Percentiles rank a stretch among this genome's conserved stretches.
phyloP scores from a whole-genome alignment of 2,797 vertebrate species.

The Phrynocephalus vlangalii region DNA sequence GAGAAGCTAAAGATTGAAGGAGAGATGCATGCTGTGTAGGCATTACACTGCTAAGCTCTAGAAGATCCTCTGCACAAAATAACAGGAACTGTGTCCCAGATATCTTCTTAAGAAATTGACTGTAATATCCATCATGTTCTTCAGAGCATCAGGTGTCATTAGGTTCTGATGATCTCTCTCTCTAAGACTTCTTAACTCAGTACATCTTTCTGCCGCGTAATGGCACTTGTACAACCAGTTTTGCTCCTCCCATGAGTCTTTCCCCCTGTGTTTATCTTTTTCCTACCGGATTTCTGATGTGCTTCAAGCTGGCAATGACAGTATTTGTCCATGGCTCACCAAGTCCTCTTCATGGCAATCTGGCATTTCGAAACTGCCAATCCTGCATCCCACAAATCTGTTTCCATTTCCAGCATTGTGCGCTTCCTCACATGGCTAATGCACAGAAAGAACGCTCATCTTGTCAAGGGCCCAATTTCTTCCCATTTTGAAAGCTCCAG shows the following conservation, averaged over 20 bases:
- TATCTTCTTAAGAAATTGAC: neutral
- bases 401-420: neutral
- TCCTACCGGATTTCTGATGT: neutral
- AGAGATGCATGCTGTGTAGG: too few species aligned
- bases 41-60: too few species aligned
- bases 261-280: neutral
- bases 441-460: rapidly evolving
- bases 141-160: neutral
- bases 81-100: too few species aligned
- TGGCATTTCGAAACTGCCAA: constrained; percentile 25
- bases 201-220: too few species aligned
- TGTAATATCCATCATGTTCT: neutral
- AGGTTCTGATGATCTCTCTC: neutral
- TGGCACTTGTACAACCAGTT: neutral
- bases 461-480: neutral
- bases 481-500: neutral
- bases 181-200: neutral
- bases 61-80: neutral
- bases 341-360: constrained; percentile 34
- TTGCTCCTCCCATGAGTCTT: neutral
- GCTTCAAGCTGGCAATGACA: neutral
- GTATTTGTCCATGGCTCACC: constrained; percentile 4
- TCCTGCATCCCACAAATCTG: constrained; percentile 33
- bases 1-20: neutral
- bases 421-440: constrained; percentile 20